Conservation (phyloP, 2,888 invertebrate genomes). For the Eupithecia subfuscata region DNA sequence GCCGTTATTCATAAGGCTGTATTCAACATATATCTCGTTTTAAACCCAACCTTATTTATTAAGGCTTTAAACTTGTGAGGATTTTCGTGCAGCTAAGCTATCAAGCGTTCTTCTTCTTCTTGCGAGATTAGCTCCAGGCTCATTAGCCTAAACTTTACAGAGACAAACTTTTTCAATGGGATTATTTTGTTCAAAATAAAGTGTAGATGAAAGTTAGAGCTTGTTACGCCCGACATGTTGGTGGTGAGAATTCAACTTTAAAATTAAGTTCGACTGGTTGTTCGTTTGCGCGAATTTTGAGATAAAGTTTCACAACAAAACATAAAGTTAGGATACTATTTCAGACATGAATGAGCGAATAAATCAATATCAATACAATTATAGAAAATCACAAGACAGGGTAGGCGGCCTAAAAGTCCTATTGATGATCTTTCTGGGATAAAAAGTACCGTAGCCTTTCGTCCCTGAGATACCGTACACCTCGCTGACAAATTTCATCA, state of each 20-base stretch:
- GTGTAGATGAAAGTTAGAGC: conserved; percentile 13
- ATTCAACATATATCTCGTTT: conserved; percentile 40
- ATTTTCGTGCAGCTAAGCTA: conserved; percentile 41
- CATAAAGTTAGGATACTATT: not conserved
- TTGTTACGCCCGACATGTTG: conserved; percentile 15
- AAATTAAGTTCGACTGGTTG: conserved; percentile 4
- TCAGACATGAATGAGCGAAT: no score
- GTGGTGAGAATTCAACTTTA: conserved; percentile 12
- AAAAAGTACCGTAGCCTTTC: no score
- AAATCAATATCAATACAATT: no score
- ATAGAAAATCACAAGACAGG: no score
- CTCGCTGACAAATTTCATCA: no score
- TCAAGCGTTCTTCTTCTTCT: conserved; percentile 45
- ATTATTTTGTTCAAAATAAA: conserved; percentile 29
- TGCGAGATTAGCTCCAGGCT: conserved; percentile 47
- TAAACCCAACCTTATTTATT: conserved; percentile 53
- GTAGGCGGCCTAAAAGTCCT: no score
- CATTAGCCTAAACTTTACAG: conserved; percentile 47
- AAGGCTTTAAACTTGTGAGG: conserved; percentile 48
- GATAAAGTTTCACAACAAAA: not conserved
- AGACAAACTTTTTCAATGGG: conserved; percentile 42
- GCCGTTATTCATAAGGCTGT: not conserved
- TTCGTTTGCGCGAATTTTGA: conserved; percentile 4
- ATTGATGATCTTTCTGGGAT: no score
- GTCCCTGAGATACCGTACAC: no score